A percentile compares a stretch with the other conserved stretches of the same genome.
Evolutionary conservation across 2,113 vertebrate genomes (phyloP).

Genomic region (Epinephelus lanceolatus): DNA sequence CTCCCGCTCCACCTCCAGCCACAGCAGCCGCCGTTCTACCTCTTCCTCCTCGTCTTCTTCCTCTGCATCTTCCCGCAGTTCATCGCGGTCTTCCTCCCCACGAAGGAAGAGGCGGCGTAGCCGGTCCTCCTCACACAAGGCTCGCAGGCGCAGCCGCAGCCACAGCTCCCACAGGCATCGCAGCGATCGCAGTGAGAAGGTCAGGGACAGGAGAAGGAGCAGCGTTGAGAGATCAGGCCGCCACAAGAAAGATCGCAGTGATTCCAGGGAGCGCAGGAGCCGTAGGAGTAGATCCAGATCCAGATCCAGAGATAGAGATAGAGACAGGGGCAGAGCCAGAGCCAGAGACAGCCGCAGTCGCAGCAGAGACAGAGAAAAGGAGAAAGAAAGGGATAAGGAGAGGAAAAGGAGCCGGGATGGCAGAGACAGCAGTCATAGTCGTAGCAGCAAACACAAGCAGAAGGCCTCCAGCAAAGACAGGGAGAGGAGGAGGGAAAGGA

Average conservation of each 20-base stretch:
- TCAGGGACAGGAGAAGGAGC: slow-evolving; percentile 88
- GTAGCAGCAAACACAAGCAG: slow-evolving; percentile 90
- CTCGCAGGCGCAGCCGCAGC: slow-evolving; percentile 88
- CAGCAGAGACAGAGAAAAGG: slow-evolving; percentile 89
- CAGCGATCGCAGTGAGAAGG: slow-evolving; percentile 85
- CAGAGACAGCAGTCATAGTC: slow-evolving; percentile 87
- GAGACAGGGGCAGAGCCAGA: slow-evolving; percentile 81
- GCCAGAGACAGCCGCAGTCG: slow-evolving; percentile 88
- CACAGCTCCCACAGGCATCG: slow-evolving; percentile 88
- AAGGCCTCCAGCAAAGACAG: slow-evolving; percentile 92
- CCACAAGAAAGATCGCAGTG: slow-evolving; percentile 87
- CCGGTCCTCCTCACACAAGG: slow-evolving; percentile 91
- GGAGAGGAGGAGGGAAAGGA: slow-evolving; percentile 86
- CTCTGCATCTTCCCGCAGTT: slow-evolving; percentile 92
- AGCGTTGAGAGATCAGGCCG: slow-evolving; percentile 86
- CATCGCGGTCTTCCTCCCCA: slow-evolving; percentile 92
- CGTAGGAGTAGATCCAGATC: slow-evolving; percentile 83
- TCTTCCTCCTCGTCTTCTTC: slow-evolving; percentile 93
- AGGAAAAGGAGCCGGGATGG: slow-evolving; percentile 86
- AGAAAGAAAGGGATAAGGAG: slow-evolving; percentile 78
- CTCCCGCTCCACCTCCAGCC: slow-evolving; percentile 89
- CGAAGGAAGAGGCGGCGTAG: slow-evolving; percentile 79
- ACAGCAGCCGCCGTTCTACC: slow-evolving; percentile 90
- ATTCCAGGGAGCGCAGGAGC: slow-evolving; percentile 87
- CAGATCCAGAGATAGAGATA: slow-evolving; percentile 85